phyloP scores from a whole-genome alignment of 1,140 invertebrate genomes.

The Plectrocnemia conspersa region DNA sequence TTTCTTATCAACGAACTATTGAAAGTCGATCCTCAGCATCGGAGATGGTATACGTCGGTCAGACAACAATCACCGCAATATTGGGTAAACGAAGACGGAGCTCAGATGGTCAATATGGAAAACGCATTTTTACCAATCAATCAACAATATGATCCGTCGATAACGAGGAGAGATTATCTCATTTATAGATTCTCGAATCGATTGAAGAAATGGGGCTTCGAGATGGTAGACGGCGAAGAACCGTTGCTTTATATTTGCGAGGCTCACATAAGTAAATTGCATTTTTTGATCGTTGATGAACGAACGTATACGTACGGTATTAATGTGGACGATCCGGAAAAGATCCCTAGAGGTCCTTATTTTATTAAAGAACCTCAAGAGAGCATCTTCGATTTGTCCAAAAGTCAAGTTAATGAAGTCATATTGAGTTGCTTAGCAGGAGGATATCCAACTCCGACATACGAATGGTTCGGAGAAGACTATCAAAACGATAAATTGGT shows the following conservation, averaged over 20 bases:
- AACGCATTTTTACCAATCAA: constrained; percentile 65
- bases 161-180: constrained; percentile 51
- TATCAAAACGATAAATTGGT: constrained; percentile 73
- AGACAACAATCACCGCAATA: constrained; percentile 66
- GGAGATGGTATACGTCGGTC: constrained; percentile 80
- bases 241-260: constrained; percentile 84
- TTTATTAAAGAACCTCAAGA: constrained; percentile 81
- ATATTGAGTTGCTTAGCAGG: constrained; percentile 78
- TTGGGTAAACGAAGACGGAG: constrained; percentile 82
- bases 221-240: constrained; percentile 72
- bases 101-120: constrained; percentile 71
- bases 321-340: constrained; percentile 65
- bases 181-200: constrained; percentile 66
- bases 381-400: constrained; percentile 79
- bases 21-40: constrained; percentile 76
- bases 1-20: constrained; percentile 76
- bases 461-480: constrained; percentile 88
- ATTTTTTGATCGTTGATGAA: constrained; percentile 69
- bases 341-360: constrained; percentile 79
- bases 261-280: constrained; percentile 62
- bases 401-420: constrained; percentile 66
- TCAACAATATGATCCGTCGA: constrained; percentile 49
- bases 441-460: constrained; percentile 85
- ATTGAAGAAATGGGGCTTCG: constrained; percentile 76
- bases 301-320: constrained; percentile 81